These are phyloP conservation scores for Phortica variegata DNA, from an alignment of 1,140 invertebrate genomes.

Conservation along the genomic window DNA sequence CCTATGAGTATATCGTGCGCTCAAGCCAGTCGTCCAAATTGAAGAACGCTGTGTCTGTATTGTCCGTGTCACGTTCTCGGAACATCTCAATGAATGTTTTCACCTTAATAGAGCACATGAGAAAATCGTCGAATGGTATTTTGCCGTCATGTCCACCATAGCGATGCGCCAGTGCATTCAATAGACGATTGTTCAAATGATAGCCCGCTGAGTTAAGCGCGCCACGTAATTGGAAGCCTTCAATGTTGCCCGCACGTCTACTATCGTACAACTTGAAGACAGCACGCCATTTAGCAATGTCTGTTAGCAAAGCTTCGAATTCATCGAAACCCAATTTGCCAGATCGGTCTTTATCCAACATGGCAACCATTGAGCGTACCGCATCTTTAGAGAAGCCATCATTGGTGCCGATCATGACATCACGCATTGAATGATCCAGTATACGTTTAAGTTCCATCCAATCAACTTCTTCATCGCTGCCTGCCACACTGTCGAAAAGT, in stretches of 20 bases:
- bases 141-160: constrained; percentile 82
- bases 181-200: constrained; percentile 83
- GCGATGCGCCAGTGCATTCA: constrained; percentile 86
- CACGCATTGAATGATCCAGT: constrained; percentile 87
- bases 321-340: constrained; percentile 94
- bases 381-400: constrained; percentile 87
- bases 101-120: constrained; percentile 89
- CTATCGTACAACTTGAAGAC: constrained; percentile 87
- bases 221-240: constrained; percentile 80
- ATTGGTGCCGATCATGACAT: constrained; percentile 65
- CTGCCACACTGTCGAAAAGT: constrained; percentile 85
- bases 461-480: constrained; percentile 89
- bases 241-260: constrained; percentile 78
- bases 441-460: constrained; percentile 92
- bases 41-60: constrained; percentile 74
- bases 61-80: constrained; percentile 69
- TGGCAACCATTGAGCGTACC: constrained; percentile 93
- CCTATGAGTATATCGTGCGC: constrained; percentile 71
- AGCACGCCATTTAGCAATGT: constrained; percentile 86
- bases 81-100: constrained; percentile 93
- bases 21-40: constrained; percentile 85
- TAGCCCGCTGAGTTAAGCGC: constrained; percentile 88
- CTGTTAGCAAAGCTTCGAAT: constrained; percentile 84
- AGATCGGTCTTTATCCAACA: constrained; percentile 89
- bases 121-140: constrained; percentile 91